Percentiles rank a stretch among this genome's conserved stretches.
phyloP scores from a whole-genome alignment of 2,113 vertebrate genomes.

The Scalopus aquaticus region DNA sequence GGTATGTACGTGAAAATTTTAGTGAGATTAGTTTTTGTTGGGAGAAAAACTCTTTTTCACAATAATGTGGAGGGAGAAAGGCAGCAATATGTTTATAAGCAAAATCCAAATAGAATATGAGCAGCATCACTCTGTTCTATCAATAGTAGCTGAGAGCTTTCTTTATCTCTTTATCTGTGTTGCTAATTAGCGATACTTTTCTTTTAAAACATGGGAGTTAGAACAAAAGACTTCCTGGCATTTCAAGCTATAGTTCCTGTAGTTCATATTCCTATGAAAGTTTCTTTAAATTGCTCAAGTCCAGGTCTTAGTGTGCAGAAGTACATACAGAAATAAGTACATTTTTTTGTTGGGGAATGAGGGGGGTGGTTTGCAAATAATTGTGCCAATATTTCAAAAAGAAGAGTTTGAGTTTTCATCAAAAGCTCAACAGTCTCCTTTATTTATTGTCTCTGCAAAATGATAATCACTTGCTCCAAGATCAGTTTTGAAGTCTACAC shows the following conservation, averaged over 20 bases:
- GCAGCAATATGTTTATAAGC: neutral
- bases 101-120: neutral
- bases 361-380: neutral
- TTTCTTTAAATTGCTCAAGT: neutral
- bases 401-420: neutral
- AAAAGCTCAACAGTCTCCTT: neutral
- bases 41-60: neutral
- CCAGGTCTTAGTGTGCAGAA: neutral
- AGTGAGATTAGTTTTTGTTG: neutral
- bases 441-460: conserved; percentile 24
- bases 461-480: neutral
- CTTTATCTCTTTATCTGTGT: neutral
- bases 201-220: neutral
- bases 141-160: neutral
- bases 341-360: neutral
- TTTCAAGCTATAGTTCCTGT: neutral
- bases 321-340: neutral
- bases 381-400: conserved; percentile 33
- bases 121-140: neutral
- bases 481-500: conserved; percentile 21
- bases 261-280: neutral
- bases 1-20: neutral
- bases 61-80: neutral
- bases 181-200: neutral
- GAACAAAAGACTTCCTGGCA: neutral